Percentiles rank a stretch among this genome's conserved stretches.
These are phyloP conservation scores for Baryphthengus martii DNA, from an alignment of 2,113 vertebrate species.

Conservation along the genomic window DNA sequence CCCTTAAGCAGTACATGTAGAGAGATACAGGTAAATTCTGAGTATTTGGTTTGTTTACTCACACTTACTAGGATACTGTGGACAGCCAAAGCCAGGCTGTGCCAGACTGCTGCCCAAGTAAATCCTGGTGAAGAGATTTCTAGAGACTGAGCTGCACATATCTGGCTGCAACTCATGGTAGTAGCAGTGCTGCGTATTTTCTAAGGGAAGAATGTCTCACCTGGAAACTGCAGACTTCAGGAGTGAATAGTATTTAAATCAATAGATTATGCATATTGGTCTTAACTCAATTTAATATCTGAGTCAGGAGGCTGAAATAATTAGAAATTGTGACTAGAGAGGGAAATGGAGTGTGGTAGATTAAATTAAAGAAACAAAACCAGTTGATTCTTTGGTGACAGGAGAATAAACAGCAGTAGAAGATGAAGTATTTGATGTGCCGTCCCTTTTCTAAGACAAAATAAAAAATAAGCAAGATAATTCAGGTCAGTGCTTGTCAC, in stretches of 20 bases:
- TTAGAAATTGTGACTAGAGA: slow-evolving; percentile 59
- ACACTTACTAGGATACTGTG: not conserved
- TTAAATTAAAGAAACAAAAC: slow-evolving; percentile 65
- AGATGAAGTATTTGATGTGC: not conserved
- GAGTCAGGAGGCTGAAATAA: slow-evolving; percentile 65
- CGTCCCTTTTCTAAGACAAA: not conserved
- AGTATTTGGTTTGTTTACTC: not conserved
- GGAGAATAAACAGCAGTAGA: not conserved
- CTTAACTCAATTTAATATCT: slow-evolving; percentile 40
- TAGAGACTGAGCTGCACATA: not conserved
- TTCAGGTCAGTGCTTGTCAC: not conserved
- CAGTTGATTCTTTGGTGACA: slow-evolving; percentile 11
- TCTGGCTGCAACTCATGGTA: not conserved
- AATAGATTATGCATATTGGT: slow-evolving; percentile 22
- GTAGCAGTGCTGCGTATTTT: not conserved
- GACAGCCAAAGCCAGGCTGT: not conserved
- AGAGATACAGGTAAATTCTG: not conserved
- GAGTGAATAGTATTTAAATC: slow-evolving; percentile 47
- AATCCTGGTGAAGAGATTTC: not conserved
- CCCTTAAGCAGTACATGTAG: not conserved
- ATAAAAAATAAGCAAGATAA: not conserved
- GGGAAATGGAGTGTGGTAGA: slow-evolving; percentile 52
- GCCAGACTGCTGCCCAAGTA: not conserved
- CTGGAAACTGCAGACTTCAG: not conserved
- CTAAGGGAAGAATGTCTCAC: not conserved